A percentile compares a stretch with the other conserved stretches of the same genome.
These are phyloP conservation scores for Araneus ventricosus DNA, from an alignment of 1,140 invertebrate species.

Conservation along the genomic window DNA sequence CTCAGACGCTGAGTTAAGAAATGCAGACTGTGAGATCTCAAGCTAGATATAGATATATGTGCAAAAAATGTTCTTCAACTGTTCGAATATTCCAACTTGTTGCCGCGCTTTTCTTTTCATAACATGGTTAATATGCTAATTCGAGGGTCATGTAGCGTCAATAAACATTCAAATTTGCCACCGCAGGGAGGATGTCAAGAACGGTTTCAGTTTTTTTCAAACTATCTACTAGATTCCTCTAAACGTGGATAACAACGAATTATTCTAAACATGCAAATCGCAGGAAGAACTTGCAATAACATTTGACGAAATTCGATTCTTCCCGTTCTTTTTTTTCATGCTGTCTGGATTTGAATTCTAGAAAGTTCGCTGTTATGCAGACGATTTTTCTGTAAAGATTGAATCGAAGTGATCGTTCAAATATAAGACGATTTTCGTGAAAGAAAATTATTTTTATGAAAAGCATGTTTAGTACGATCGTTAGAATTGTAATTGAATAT, in stretches of 20 bases:
- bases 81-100: constrained; percentile 45
- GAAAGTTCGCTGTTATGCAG: too few relatives aligned
- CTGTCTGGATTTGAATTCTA: not conserved
- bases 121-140: constrained; percentile 72
- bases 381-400: too few relatives aligned
- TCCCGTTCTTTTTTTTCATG: not conserved
- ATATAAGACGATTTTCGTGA: too few relatives aligned
- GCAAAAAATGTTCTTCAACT: constrained; percentile 4
- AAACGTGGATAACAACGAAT: not conserved
- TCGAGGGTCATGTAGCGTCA: constrained; percentile 35
- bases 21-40: not conserved
- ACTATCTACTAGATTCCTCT: not conserved
- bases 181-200: not conserved
- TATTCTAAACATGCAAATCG: constrained; percentile 8
- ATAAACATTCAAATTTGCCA: constrained; percentile 60
- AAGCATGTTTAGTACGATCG: too few relatives aligned
- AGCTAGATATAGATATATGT: not conserved
- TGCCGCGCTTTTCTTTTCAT: not conserved
- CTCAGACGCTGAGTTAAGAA: not conserved
- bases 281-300: not conserved
- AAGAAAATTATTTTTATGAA: too few relatives aligned
- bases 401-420: too few relatives aligned
- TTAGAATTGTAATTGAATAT: too few relatives aligned
- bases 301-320: not conserved
- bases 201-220: not conserved